A percentile compares a stretch with the other conserved stretches of the same genome.
Conservation (phyloP, 1,140 invertebrate species). For the Leptinotarsa texana region DNA sequence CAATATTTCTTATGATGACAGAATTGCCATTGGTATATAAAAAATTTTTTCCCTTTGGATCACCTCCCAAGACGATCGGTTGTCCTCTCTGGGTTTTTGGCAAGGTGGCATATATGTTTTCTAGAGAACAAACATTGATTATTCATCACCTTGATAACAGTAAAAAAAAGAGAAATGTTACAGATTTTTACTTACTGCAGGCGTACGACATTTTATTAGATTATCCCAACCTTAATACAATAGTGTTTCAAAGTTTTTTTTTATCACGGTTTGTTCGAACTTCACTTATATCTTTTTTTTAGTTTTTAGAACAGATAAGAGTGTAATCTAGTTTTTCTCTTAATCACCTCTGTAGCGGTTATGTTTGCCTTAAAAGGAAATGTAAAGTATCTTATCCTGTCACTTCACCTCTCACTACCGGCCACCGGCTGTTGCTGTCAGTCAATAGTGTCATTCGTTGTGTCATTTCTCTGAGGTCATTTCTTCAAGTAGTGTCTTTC, state of each 20-base stretch:
- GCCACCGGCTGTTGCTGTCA: not conserved
- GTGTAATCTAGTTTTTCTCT: slow-evolving; percentile 8
- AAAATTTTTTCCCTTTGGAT: slow-evolving; percentile 97
- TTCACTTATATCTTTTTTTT: not conserved
- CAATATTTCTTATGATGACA: slow-evolving; percentile 96
- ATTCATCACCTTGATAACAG: slow-evolving; percentile 20
- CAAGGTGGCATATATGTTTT: slow-evolving; percentile 88
- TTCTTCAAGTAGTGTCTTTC: too few relatives aligned
- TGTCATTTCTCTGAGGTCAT: too few relatives aligned
- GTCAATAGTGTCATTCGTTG: not conserved
- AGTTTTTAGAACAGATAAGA: slow-evolving; percentile 27
- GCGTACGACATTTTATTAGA: slow-evolving; percentile 41
- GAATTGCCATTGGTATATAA: slow-evolving; percentile 97
- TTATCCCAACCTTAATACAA: not conserved
- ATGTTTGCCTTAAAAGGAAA: slow-evolving; percentile 49
- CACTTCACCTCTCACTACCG: not conserved
- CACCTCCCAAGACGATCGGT: slow-evolving; percentile 89
- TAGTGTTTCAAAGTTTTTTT: not conserved
- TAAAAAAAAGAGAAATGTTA: slow-evolving; percentile 1
- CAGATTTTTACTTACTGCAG: slow-evolving; percentile 38
- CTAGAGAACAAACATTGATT: slow-evolving; percentile 59
- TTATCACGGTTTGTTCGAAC: too few relatives aligned
- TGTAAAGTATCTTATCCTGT: slow-evolving; percentile 15
- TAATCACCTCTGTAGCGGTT: slow-evolving; percentile 41
- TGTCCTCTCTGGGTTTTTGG: slow-evolving; percentile 91